phyloP scores from a whole-genome alignment of 2,888 invertebrate species.

The Epinotia brunnichana region DNA sequence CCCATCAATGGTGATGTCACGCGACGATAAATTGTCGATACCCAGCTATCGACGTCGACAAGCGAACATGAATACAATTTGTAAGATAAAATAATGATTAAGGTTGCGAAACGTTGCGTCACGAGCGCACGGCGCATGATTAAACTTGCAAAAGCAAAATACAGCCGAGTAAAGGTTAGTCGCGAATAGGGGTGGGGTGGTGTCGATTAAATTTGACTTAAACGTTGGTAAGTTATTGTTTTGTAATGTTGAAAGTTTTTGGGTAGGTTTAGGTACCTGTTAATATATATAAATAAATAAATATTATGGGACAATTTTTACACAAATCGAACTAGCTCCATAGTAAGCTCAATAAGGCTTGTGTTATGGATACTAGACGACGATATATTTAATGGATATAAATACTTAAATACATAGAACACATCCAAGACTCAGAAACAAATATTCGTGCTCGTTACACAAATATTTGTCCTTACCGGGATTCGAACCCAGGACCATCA shows the following conservation, averaged over 20 bases:
- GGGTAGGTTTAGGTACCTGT: background rate
- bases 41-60: conserved; percentile 60
- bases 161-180: conserved; percentile 81
- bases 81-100: conserved; percentile 83
- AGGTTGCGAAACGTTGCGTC: conserved; percentile 81
- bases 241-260: background rate
- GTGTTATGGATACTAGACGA: too few relatives aligned
- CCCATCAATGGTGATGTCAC: conserved; percentile 58
- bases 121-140: conserved; percentile 80
- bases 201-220: conserved; percentile 51
- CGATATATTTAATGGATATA: too few relatives aligned
- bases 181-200: conserved; percentile 53
- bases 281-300: background rate
- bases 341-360: too few relatives aligned
- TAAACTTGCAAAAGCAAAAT: conserved; percentile 83
- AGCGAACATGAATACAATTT: conserved; percentile 79
- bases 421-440: too few relatives aligned
- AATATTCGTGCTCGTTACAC: too few relatives aligned
- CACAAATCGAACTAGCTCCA: too few relatives aligned
- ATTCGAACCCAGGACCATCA: too few relatives aligned
- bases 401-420: too few relatives aligned
- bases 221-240: background rate
- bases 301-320: too few relatives aligned
- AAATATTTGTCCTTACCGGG: too few relatives aligned
- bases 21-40: conserved; percentile 53